A percentile compares a stretch with the other conserved stretches of the same genome.
phyloP scores from a whole-genome alignment of 2,113 vertebrate genomes.

The Carassius gibelio region DNA sequence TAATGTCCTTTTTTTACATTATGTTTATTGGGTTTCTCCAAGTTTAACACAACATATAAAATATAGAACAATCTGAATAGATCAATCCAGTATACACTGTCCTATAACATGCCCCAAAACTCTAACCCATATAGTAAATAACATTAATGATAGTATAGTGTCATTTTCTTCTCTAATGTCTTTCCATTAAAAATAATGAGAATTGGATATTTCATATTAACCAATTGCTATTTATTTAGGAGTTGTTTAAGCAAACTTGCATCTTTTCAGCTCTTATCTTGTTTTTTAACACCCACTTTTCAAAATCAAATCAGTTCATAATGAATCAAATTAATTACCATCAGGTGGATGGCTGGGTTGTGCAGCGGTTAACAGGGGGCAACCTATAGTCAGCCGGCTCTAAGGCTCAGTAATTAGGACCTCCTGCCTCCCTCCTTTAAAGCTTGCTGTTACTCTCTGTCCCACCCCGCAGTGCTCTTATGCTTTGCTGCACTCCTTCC shows the following conservation, averaged over 20 bases:
- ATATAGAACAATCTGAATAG: too few relatives aligned
- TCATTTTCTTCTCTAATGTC: too few relatives aligned
- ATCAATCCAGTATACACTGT: too few relatives aligned
- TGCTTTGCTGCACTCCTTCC: slow-evolving; percentile 43
- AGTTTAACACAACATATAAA: too few relatives aligned
- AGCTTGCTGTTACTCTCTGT: slow-evolving; percentile 44
- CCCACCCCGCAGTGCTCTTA: slow-evolving; percentile 29
- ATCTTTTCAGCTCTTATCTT: background rate
- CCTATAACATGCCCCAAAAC: too few relatives aligned
- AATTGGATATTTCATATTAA: too few relatives aligned
- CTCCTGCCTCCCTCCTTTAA: slow-evolving; percentile 50
- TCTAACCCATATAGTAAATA: too few relatives aligned
- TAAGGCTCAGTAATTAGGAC: slow-evolving; percentile 53
- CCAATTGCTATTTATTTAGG: background rate
- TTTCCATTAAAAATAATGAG: too few relatives aligned
- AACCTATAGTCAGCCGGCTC: slow-evolving; percentile 17
- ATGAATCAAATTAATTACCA: background rate
- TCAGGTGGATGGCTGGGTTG: slow-evolving; percentile 36
- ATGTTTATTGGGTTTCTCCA: too few relatives aligned
- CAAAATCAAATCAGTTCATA: background rate
- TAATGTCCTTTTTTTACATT: too few relatives aligned
- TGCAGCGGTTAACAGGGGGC: slow-evolving; percentile 42
- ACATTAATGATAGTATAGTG: too few relatives aligned
- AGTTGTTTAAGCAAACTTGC: background rate
- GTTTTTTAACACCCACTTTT: too few relatives aligned